Conservation (phyloP, 92 coral and sea anemone species). For the Zoanthus solanderi region DNA sequence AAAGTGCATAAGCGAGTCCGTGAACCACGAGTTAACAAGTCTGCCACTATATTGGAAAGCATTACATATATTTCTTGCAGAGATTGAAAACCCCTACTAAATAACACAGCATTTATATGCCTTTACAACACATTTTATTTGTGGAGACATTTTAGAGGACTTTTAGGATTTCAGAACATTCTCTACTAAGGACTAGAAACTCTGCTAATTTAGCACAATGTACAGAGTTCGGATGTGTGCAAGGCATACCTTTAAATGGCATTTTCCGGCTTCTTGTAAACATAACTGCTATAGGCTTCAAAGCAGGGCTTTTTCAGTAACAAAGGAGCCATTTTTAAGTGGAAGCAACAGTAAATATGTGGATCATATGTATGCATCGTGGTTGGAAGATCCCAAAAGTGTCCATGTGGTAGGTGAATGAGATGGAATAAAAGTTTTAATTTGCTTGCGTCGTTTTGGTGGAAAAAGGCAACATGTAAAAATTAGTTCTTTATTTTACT, state of each 20-base stretch:
- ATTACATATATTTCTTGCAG: constrained; percentile 33
- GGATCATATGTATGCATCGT: constrained; percentile 94
- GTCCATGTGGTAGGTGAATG: constrained; percentile 86
- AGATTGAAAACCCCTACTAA: constrained; percentile 54
- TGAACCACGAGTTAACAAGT: background rate
- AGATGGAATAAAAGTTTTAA: background rate
- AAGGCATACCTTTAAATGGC: constrained; percentile 47
- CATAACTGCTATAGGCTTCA: constrained; percentile 69
- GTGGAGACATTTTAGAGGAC: constrained; percentile 22
- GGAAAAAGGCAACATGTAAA: too few species aligned
- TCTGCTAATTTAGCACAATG: constrained; percentile 57
- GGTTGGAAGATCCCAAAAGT: constrained; percentile 96
- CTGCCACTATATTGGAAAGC: constrained; percentile 8
- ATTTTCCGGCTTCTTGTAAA: constrained; percentile 61
- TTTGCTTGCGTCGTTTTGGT: background rate
- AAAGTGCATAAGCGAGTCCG: background rate
- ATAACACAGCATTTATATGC: constrained; percentile 74
- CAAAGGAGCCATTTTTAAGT: constrained; percentile 94
- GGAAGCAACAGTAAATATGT: constrained; percentile 96
- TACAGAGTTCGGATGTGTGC: constrained; percentile 74
- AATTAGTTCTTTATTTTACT: too few species aligned
- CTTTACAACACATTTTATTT: constrained; percentile 38
- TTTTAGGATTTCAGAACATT: constrained; percentile 74
- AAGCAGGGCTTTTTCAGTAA: constrained; percentile 81
- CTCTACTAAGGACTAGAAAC: constrained; percentile 77